Percentiles rank a stretch among this genome's conserved stretches.
phyloP scores from a whole-genome alignment of 2,888 invertebrate species.

The Ophion costatus region DNA sequence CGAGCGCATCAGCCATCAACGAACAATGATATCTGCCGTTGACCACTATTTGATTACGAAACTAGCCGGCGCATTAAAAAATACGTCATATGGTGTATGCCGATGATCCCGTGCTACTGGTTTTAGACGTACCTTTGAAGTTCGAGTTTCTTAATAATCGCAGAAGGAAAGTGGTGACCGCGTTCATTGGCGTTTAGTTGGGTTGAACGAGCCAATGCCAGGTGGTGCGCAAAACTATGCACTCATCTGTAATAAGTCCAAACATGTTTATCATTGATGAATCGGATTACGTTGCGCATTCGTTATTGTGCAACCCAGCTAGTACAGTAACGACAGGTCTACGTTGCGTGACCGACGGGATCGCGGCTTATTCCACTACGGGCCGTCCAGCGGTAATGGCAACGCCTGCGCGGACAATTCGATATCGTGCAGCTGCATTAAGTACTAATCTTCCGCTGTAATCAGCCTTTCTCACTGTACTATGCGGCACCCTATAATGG shows the following conservation, averaged over 20 bases:
- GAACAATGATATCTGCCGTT: no score
- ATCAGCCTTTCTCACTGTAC: conserved; percentile 69
- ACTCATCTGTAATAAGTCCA: neutral
- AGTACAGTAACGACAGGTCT: conserved; percentile 24
- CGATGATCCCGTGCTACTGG: no score
- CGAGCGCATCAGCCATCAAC: no score
- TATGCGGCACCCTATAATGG: conserved; percentile 27
- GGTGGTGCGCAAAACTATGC: neutral
- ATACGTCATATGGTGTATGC: no score
- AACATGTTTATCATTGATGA: neutral
- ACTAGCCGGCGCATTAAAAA: no score
- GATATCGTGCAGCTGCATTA: conserved; percentile 69
- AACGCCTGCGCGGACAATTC: conserved; percentile 19
- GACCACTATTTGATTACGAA: no score
- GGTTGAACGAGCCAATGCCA: neutral
- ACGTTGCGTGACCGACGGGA: conserved; percentile 69
- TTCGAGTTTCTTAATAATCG: neutral
- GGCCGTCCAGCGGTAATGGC: conserved; percentile 62
- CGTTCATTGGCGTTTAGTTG: neutral
- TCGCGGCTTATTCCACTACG: conserved; percentile 68
- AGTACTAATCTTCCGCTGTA: conserved; percentile 78
- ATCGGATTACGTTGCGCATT: conserved; percentile 24
- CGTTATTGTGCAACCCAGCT: neutral
- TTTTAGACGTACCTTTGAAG: no score
- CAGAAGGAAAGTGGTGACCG: neutral